Evolutionary conservation across 2,888 invertebrate species (phyloP), one percentile per base, ranked within the genome.

Genomic region (Antitype chi): DNA sequence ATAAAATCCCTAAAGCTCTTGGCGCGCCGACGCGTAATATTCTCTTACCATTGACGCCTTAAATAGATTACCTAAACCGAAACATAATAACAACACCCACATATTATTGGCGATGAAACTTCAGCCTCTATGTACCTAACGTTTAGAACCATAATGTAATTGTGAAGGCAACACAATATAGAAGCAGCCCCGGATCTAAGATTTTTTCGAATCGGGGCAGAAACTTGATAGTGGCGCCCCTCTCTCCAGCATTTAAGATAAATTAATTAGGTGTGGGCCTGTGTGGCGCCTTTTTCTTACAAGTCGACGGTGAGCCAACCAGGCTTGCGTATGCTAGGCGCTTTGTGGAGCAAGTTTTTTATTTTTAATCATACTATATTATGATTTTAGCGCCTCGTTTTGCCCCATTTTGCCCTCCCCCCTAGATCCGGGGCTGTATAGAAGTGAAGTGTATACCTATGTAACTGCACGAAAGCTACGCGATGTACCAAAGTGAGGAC

Each of bases 81-180:
- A 74, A 84, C 67, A 67, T 74, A 86, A 77, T 70, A 77, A 67
- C 70, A 77, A 63, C 71, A 60, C 74, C 84, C 62, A 80, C 82
- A 49, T 57, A 64, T 72, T 77, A 83, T 71, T 69, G 70, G 47
- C 38, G 57, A 38, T 32, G 73, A 66, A 66, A 69, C 63, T 57
- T 76, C 49, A 57, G 53, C 20, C 53, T 57, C 47, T 43, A 63
- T 63, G 62, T 28, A 17, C 32, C 23, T 28, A n/a, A 52, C 32
- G 32, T 63, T 47, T 47, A 63, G 57, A 74, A 63, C 47, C 52
- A 43, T 43, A 38, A 23, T 7, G 2, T 15, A 17, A 23, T 9
- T 53, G 23, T 38, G 28, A 43, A 28, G 38, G 49, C 47, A 43
- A 59, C 5, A 5, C 28, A 67, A n/a, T 59, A 28, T 15, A 20